phyloP scores from a whole-genome alignment of 2,113 vertebrate genomes.

The Trichomycterus rosablanca region DNA sequence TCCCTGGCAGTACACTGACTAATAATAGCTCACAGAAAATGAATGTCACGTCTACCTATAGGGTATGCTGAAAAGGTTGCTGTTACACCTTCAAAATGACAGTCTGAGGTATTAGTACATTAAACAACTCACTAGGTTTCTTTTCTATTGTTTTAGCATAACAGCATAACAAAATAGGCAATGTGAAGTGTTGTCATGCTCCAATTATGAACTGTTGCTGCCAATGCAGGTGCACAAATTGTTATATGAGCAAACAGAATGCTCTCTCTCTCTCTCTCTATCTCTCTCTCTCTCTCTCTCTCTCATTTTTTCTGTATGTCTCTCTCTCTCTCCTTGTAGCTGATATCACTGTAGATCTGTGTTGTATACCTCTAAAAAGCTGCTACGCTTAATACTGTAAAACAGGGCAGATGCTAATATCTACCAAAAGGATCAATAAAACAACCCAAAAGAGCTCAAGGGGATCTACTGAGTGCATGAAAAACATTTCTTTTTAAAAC shows the following conservation, averaged over 20 bases:
- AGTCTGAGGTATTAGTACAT: neutral
- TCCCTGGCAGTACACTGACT: neutral
- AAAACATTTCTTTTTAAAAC: no score
- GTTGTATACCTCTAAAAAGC: no score
- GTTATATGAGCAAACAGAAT: conserved; percentile 1
- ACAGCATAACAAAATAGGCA: conserved; percentile 1
- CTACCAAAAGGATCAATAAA: neutral
- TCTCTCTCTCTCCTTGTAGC: neutral
- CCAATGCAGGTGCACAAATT: conserved; percentile 10
- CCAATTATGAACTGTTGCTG: neutral
- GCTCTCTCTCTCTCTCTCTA: neutral
- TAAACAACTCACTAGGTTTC: neutral
- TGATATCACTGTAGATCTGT: no score
- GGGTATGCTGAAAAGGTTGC: conserved; percentile 17
- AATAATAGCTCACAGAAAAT: conserved; percentile 23
- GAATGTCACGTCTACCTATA: conserved; percentile 23
- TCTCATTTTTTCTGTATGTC: neutral
- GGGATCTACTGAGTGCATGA: no score
- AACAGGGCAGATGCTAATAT: conserved; percentile 2
- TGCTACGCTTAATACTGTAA: neutral
- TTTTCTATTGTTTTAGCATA: conserved; percentile 5
- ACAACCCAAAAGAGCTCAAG: no score
- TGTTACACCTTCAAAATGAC: neutral
- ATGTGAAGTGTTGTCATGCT: neutral
- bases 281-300: neutral